These are phyloP conservation scores for Thalassaphorura encarpata DNA, from an alignment of 1,140 invertebrate species.

Conservation along the genomic window DNA sequence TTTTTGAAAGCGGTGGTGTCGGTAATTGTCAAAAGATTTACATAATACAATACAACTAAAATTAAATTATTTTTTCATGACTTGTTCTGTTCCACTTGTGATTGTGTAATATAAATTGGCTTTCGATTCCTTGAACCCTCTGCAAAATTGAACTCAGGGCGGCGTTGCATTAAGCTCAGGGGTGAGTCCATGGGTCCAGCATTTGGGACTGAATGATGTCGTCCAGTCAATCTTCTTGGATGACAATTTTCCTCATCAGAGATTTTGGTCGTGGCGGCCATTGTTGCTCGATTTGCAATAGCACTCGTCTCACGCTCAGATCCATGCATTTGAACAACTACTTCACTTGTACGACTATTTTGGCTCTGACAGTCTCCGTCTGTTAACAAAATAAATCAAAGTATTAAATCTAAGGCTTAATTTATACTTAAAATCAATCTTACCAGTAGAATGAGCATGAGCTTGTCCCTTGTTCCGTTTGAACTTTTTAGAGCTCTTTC, in stretches of 20 bases:
- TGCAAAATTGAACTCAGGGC: slow-evolving; percentile 22
- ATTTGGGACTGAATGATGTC: background rate
- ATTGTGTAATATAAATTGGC: slow-evolving; percentile 31
- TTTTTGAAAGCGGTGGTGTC: too few relatives aligned
- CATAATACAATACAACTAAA: too few relatives aligned
- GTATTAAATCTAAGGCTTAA: too few relatives aligned
- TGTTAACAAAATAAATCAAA: too few relatives aligned
- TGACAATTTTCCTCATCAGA: background rate
- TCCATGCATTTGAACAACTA: too few relatives aligned
- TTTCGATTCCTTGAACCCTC: slow-evolving; percentile 30
- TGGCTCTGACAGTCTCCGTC: too few relatives aligned
- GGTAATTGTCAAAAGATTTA: too few relatives aligned
- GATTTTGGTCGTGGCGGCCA: background rate
- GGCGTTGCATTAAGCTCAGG: slow-evolving; percentile 30
- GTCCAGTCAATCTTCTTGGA: too few relatives aligned
- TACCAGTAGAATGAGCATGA: slow-evolving; percentile 5
- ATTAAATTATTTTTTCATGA: too few relatives aligned
- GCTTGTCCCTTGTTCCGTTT: slow-evolving; percentile 23
- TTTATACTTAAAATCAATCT: background rate
- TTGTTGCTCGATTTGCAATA: too few relatives aligned
- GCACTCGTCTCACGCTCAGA: too few relatives aligned
- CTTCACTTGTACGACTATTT: too few relatives aligned
- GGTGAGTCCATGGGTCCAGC: slow-evolving; percentile 5
- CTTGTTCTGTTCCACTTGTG: slow-evolving; percentile 9
- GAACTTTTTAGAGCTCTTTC: slow-evolving; percentile 31